Conservation (phyloP, 2,888 invertebrate genomes). For the Ennomos fuscantarius region DNA sequence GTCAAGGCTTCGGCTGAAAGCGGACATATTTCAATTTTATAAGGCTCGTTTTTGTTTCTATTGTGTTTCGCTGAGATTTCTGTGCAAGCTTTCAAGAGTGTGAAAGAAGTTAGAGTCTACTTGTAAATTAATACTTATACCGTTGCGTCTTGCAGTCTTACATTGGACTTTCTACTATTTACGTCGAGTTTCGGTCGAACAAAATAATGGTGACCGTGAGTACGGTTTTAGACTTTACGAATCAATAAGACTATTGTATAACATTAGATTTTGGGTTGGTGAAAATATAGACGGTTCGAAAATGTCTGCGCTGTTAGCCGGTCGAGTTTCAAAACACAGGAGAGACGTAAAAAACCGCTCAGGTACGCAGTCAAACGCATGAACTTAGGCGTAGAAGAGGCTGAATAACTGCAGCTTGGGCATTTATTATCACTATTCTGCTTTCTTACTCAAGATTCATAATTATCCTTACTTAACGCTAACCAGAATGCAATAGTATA, state of each 20-base stretch:
- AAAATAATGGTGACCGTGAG: conserved; percentile 64
- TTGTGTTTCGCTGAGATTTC: conserved; percentile 49
- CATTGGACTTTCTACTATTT: conserved; percentile 17
- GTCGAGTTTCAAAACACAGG: conserved; percentile 74
- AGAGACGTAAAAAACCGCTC: conserved; percentile 69
- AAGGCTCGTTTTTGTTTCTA: conserved; percentile 42
- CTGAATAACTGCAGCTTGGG: conserved; percentile 63
- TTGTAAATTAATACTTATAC: conserved; percentile 33
- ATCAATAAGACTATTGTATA: conserved; percentile 57
- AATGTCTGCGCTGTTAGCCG: conserved; percentile 75
- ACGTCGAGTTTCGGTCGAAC: conserved; percentile 46
- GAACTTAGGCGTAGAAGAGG: conserved; percentile 52
- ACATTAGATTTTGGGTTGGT: conserved; percentile 42
- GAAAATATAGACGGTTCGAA: conserved; percentile 46
- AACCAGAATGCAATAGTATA: conserved; percentile 10
- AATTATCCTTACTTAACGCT: conserved; percentile 26
- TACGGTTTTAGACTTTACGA: conserved; percentile 57
- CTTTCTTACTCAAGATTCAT: conserved; percentile 44
- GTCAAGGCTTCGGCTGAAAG: conserved; percentile 41
- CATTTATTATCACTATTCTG: conserved; percentile 50
- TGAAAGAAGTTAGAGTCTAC: conserved; percentile 37
- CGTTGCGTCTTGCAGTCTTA: background rate
- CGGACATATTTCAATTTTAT: conserved; percentile 44
- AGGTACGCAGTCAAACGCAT: conserved; percentile 72
- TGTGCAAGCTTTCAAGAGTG: conserved; percentile 44